Conservation (phyloP, 2,888 invertebrate genomes). For the Napeogenes sylphis region DNA sequence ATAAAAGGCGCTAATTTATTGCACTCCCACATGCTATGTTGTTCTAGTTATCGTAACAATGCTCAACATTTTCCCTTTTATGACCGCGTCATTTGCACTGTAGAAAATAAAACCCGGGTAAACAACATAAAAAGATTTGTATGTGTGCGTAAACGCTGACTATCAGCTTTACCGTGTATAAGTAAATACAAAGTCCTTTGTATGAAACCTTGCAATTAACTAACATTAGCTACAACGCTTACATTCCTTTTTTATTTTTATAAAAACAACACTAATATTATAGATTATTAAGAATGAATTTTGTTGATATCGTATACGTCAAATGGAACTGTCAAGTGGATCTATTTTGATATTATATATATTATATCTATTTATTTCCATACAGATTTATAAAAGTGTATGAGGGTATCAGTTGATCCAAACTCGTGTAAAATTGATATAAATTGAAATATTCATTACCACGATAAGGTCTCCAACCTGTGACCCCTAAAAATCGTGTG, state of each 20-base stretch:
- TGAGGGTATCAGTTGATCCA: too few species aligned
- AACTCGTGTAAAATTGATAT: too few species aligned
- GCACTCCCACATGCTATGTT: slow-evolving; percentile 5
- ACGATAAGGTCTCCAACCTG: too few species aligned
- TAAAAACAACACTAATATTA: too few species aligned
- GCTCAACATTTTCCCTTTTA: slow-evolving; percentile 19
- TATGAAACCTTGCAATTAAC: slow-evolving; percentile 1
- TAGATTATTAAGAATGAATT: too few species aligned
- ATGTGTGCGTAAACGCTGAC: slow-evolving; percentile 10
- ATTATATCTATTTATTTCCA: too few species aligned
- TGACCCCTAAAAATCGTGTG: too few species aligned
- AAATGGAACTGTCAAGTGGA: too few species aligned
- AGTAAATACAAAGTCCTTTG: neutral
- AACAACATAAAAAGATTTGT: slow-evolving; percentile 13
- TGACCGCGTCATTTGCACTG: slow-evolving; percentile 2
- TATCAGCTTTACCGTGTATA: slow-evolving; percentile 5
- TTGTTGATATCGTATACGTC: too few species aligned
- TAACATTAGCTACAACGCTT: slow-evolving; percentile 11
- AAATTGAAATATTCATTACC: too few species aligned
- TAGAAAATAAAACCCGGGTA: slow-evolving; percentile 8
- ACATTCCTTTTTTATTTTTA: neutral
- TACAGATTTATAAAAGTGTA: too few species aligned
- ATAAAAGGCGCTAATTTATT: neutral
- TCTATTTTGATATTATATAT: too few species aligned
- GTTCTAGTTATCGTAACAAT: slow-evolving; percentile 13